A percentile compares a stretch with the other conserved stretches of the same genome.
phyloP scores from a whole-genome alignment of 2,888 invertebrate genomes.

The Hypomecis punctinalis region DNA sequence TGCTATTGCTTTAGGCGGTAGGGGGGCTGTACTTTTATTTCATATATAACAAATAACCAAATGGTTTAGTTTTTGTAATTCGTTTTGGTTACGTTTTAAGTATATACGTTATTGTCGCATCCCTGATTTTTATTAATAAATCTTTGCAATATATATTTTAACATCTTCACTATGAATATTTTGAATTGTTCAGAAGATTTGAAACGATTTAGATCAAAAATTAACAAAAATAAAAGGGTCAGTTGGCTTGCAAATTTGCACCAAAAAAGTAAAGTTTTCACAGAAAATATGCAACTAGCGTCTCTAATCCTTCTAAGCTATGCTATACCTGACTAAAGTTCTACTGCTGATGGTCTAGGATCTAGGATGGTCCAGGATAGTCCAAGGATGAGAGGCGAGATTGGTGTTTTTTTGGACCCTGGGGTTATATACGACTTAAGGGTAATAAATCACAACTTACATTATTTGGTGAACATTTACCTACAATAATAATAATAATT shows the following conservation, averaged over 20 bases:
- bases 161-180: too few species aligned
- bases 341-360: constrained; percentile 66
- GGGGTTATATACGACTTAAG: constrained; percentile 57
- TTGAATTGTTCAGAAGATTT: too few species aligned
- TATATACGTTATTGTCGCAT: constrained; percentile 42
- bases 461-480: constrained; percentile 45
- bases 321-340: constrained; percentile 54
- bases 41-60: not conserved
- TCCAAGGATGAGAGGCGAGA: constrained; percentile 72
- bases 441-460: constrained; percentile 48
- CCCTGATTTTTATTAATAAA: constrained; percentile 33
- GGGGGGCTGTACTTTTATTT: too few species aligned
- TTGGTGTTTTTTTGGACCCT: constrained; percentile 83
- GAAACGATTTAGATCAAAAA: too few species aligned
- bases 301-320: constrained; percentile 26
- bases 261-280: not conserved
- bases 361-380: constrained; percentile 71
- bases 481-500: constrained; percentile 22
- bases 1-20: too few species aligned
- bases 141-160: not conserved
- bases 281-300: constrained; percentile 7
- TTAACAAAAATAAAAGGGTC: too few species aligned
- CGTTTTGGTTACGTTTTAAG: not conserved
- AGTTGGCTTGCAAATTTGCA: not conserved
- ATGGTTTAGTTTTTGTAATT: not conserved